Evolutionary conservation across 2,113 vertebrate species (phyloP).

Genomic region (Cryptoleucopteryx plumbea): DNA sequence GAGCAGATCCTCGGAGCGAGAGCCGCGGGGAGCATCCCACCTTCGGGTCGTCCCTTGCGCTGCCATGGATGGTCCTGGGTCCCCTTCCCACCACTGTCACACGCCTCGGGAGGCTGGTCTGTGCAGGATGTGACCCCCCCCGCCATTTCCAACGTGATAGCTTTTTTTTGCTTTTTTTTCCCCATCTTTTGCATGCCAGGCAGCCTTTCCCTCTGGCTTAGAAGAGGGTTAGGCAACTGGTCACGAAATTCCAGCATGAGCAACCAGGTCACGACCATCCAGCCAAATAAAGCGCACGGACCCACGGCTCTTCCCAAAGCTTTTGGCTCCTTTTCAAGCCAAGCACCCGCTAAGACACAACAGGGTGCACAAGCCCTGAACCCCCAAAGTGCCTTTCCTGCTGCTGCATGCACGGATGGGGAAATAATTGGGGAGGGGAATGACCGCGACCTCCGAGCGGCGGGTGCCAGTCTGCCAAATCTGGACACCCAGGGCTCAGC

Average conservation of each 20-base stretch:
- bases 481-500: not conserved
- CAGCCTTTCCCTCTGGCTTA: not conserved
- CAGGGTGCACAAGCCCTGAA: not conserved
- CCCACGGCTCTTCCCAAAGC: not conserved
- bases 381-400: not conserved
- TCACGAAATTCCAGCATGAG: not conserved
- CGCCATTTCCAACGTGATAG: not conserved
- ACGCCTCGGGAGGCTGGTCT: not conserved
- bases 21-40: not conserved
- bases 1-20: not conserved
- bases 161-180: not conserved
- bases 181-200: not conserved
- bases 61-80: not conserved
- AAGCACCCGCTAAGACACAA: rapidly evolving
- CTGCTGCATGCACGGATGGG: rapidly evolving
- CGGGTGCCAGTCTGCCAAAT: rapidly evolving
- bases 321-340: not conserved
- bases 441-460: rapidly evolving
- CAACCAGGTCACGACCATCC: not conserved
- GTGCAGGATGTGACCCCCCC: not conserved
- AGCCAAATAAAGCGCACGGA: not conserved
- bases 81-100: not conserved
- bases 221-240: not conserved
- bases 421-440: not conserved
- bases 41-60: not conserved